A percentile compares a stretch with the other conserved stretches of the same genome.
These are phyloP conservation scores for Hydrochoerus hydrochaeris DNA, from an alignment of 2,113 vertebrate genomes.

Conservation along the genomic window DNA sequence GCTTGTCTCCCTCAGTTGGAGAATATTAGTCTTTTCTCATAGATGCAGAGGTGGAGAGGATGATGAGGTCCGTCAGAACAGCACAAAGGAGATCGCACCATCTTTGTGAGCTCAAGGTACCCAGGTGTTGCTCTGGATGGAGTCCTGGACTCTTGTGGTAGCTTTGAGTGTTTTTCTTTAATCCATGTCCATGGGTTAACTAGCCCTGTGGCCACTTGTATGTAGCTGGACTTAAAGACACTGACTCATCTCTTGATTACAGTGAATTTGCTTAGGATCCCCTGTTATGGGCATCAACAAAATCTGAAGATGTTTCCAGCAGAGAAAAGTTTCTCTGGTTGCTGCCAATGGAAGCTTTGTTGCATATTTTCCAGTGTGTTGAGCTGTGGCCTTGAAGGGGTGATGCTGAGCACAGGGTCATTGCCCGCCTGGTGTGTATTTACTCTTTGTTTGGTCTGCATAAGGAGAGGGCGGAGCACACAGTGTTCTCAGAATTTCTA, in stretches of 20 bases:
- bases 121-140: background rate
- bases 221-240: background rate
- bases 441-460: background rate
- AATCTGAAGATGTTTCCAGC: background rate
- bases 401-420: background rate
- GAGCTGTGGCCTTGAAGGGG: background rate
- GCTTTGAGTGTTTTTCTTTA: background rate
- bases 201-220: background rate
- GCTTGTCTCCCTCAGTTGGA: background rate
- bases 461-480: background rate
- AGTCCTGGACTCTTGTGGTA: background rate
- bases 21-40: background rate
- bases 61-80: background rate
- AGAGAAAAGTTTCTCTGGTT: background rate
- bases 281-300: background rate
- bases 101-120: background rate
- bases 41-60: background rate
- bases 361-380: background rate
- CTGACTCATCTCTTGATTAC: background rate
- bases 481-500: background rate
- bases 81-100: rapidly evolving
- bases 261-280: background rate
- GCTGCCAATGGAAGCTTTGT: background rate
- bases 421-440: background rate
- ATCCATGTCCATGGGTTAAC: background rate